Base-by-base conservation (phyloP, 2,797 vertebrate genomes). In the Typhlichthys subterraneus region DNA sequence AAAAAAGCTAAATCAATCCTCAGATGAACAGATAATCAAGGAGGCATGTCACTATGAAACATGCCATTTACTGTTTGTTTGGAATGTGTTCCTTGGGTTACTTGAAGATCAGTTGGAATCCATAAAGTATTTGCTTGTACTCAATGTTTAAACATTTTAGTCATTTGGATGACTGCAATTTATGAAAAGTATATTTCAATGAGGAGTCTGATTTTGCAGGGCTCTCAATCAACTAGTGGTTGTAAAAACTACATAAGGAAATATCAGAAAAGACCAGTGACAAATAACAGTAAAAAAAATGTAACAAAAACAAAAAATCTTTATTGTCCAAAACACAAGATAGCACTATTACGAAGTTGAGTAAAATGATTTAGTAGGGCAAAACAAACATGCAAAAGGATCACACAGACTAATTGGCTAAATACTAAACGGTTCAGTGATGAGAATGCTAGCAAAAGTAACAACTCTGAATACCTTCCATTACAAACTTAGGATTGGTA, bases 321-420 rank as follows among this genome's bases (percentile, higher is more conserved):
- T 90, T 89, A 91, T 86, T 90, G 77, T 86, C 72, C 58, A 84
- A 85, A 87, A 84, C 53, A 64, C 68, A 72, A 67, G 38, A 42
- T 42, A 42, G 38, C 38, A 83, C 69, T 67, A 77, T 70, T 73
- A 75, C 59, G 63, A 42, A 50, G 79, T 80, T 60, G 62, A 51
- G 51, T 13, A 13, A 13, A 52, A 72, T 67, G 71, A 82, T 72
- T 65, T 54, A 57, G 51, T 63, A 64, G 70, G 61, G 46, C 19
- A 67, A 80, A 77, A 57, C 70, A 56, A 84, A 75, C 88, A 89
- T 87, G 90, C 88, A 88, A 85, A 70, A 84, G 63, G 67, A 85
- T 78, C 67, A 83, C 74, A 86, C 80, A 49, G 71, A 67, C 73
- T 80, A 86, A 75, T 53, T 45, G 0, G 23, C 81, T 80, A 84